A percentile compares a stretch with the other conserved stretches of the same genome.
Evolutionary conservation across 2,113 vertebrate genomes (phyloP).

Genomic region (Bagarius yarrelli): DNA sequence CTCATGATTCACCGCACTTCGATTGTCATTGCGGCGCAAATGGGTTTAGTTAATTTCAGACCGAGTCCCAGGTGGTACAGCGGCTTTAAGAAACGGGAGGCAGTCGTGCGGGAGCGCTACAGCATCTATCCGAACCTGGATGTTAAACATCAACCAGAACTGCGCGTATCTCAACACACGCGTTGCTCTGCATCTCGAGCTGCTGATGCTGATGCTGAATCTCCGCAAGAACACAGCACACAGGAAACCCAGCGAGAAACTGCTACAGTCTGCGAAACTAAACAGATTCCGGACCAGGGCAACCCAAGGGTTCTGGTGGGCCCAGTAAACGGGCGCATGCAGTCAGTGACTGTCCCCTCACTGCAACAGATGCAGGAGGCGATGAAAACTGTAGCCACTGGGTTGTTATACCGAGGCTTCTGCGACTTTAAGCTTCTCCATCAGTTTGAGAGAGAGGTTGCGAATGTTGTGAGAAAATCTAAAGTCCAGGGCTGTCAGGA

Average conservation of each 20-base stretch:
- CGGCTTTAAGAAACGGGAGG: slow-evolving; percentile 22
- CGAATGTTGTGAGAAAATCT: slow-evolving; percentile 34
- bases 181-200: no score
- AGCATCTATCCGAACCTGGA: neutral
- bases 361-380: slow-evolving; percentile 41
- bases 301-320: neutral
- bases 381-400: slow-evolving; percentile 43
- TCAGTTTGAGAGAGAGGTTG: slow-evolving; percentile 44
- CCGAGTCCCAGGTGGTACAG: slow-evolving; percentile 26
- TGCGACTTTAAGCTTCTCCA: slow-evolving; percentile 46
- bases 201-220: neutral
- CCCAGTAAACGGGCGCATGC: neutral
- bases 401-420: slow-evolving; percentile 46
- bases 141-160: neutral
- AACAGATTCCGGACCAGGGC: neutral
- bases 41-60: slow-evolving; percentile 15
- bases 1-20: slow-evolving; percentile 31
- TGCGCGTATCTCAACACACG: neutral
- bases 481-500: neutral
- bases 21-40: slow-evolving; percentile 4
- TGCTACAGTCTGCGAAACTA: neutral
- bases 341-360: slow-evolving; percentile 38
- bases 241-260: no score
- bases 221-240: neutral
- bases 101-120: neutral